These are phyloP conservation scores for Drosophila mercatorum DNA, from an alignment of 2,888 invertebrate genomes.

Conservation along the genomic window DNA sequence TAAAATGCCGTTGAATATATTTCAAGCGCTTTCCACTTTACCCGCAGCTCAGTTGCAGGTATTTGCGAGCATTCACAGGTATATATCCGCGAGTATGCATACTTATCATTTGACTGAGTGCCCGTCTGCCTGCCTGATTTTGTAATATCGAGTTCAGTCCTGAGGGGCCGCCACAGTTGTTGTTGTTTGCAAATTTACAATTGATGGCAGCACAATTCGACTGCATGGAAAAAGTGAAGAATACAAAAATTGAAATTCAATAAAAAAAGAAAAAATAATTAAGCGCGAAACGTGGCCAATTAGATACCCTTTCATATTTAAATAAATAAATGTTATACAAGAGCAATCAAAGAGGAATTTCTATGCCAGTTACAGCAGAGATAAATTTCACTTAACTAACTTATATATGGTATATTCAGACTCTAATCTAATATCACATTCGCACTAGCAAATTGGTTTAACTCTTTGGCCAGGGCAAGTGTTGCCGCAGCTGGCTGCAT, in stretches of 20 bases:
- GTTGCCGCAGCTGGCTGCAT: constrained; percentile 37
- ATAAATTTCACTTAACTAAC: background rate
- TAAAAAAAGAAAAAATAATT: background rate
- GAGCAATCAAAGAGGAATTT: background rate
- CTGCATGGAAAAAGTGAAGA: background rate
- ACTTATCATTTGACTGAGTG: constrained; percentile 42
- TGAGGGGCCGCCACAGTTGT: constrained; percentile 22
- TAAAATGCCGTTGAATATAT: background rate
- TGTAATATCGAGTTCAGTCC: constrained; percentile 21
- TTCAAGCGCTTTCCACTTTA: background rate
- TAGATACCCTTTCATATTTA: constrained; percentile 1
- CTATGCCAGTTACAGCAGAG: background rate
- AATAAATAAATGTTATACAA: too few species aligned
- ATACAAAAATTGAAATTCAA: constrained; percentile 9
- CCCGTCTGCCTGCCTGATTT: constrained; percentile 41
- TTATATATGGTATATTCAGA: background rate
- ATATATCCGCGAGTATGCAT: background rate
- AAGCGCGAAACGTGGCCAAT: background rate
- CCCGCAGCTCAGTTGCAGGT: background rate
- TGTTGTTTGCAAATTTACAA: constrained; percentile 8
- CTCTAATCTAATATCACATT: constrained; percentile 1
- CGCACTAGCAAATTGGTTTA: constrained; percentile 11
- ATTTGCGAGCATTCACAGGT: background rate
- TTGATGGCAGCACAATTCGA: constrained; percentile 26
- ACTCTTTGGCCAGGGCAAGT: constrained; percentile 1